These are phyloP conservation scores for Pogonocichla stellata DNA, from an alignment of 2,113 vertebrate species.

Conservation along the genomic window DNA sequence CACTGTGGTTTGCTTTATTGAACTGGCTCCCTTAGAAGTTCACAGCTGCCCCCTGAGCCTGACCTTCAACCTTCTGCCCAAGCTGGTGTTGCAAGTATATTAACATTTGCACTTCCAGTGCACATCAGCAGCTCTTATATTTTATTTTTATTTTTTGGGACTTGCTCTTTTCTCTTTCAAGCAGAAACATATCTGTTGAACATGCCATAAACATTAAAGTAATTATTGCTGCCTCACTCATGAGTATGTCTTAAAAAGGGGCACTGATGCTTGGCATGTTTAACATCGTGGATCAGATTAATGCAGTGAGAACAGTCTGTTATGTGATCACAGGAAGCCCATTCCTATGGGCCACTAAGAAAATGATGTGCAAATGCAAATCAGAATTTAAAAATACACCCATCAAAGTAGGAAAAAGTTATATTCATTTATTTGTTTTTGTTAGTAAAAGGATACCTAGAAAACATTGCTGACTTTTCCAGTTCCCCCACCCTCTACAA, in stretches of 20 bases:
- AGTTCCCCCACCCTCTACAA: fast-evolving
- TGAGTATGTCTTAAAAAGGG: fast-evolving
- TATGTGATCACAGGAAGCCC: background rate
- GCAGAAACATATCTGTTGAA: background rate
- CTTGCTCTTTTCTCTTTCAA: background rate
- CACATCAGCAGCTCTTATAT: constrained; percentile 16
- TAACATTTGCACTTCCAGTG: constrained; percentile 27
- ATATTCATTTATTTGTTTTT: background rate
- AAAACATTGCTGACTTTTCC: background rate
- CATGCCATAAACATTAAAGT: background rate
- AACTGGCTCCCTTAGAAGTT: constrained; percentile 30
- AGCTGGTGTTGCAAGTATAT: constrained; percentile 25
- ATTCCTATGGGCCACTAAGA: background rate
- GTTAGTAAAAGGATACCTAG: background rate
- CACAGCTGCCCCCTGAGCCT: constrained; percentile 50
- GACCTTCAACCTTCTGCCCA: constrained; percentile 47
- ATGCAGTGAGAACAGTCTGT: background rate
- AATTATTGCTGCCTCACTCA: background rate
- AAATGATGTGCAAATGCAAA: background rate
- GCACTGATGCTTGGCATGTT: background rate
- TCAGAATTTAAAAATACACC: background rate
- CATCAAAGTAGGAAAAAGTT: background rate
- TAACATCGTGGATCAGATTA: background rate
- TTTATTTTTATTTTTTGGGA: background rate
- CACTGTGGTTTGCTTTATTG: constrained; percentile 50